These are phyloP conservation scores for Ptilodon capucinus DNA, from an alignment of 2,888 invertebrate genomes.

Conservation along the genomic window DNA sequence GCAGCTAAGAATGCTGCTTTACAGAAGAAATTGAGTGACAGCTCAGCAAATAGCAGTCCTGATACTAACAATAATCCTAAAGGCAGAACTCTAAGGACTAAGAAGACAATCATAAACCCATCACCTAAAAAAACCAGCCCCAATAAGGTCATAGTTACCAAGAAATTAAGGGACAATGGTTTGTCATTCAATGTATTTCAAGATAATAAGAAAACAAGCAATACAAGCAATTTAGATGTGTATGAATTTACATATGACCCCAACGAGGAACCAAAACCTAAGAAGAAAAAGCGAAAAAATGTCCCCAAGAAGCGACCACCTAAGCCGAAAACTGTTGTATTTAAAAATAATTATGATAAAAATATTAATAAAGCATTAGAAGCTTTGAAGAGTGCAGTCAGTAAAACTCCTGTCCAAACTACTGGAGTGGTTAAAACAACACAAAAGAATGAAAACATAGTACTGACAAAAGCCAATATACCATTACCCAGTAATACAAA, in stretches of 20 bases:
- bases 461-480: constrained; percentile 1
- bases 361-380: constrained; percentile 64
- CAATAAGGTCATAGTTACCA: constrained; percentile 5
- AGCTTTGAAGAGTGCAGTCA: constrained; percentile 51
- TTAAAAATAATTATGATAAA: constrained; percentile 62
- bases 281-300: constrained; percentile 67
- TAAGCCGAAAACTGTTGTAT: constrained; percentile 49
- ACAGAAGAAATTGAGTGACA: constrained; percentile 18
- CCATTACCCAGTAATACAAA: background rate
- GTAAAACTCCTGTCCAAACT: constrained; percentile 27
- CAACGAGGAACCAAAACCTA: constrained; percentile 65
- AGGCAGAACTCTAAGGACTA: constrained; percentile 12
- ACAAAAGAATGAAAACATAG: constrained; percentile 5
- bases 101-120: background rate
- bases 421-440: constrained; percentile 8
- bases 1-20: constrained; percentile 8
- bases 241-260: constrained; percentile 79
- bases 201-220: constrained; percentile 38
- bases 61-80: constrained; percentile 57
- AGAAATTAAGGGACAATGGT: constrained; percentile 38
- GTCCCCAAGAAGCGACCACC: constrained; percentile 46
- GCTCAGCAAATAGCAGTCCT: constrained; percentile 29
- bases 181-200: constrained; percentile 57
- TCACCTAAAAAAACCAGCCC: constrained; percentile 10
- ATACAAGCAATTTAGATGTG: constrained; percentile 52